Evolutionary conservation across 1,140 invertebrate genomes (phyloP).

Genomic region (Ostrea edulis): DNA sequence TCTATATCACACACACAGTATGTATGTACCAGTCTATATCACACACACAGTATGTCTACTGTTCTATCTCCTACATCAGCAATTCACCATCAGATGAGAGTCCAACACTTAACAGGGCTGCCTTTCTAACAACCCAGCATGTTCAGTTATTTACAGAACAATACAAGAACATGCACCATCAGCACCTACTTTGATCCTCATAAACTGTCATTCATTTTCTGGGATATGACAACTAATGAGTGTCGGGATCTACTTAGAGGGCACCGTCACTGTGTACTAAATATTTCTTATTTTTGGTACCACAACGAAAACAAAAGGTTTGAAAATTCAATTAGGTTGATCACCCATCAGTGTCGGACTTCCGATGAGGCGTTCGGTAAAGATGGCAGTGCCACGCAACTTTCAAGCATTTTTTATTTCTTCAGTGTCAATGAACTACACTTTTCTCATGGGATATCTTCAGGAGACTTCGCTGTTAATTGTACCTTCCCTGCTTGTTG

Average conservation of each 20-base stretch:
- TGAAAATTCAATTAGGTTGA: not conserved
- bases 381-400: not conserved
- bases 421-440: constrained; percentile 2
- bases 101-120: not conserved
- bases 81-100: not conserved
- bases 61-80: not conserved
- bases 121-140: not conserved
- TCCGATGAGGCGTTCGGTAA: not conserved
- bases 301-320: not conserved
- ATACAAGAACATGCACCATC: not conserved
- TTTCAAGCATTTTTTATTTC: not conserved
- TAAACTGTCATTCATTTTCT: not conserved
- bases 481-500: constrained; percentile 36
- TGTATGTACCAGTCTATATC: not conserved
- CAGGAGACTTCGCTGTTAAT: not conserved
- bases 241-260: not conserved
- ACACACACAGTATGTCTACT: not conserved
- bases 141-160: not conserved
- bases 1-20: not conserved
- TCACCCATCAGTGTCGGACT: not conserved
- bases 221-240: not conserved
- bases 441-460: not conserved
- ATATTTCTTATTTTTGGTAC: not conserved
- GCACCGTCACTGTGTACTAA: not conserved
- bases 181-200: constrained; percentile 26